phyloP scores from a whole-genome alignment of 2,113 vertebrate genomes.

The Odobenus rosmarus region DNA sequence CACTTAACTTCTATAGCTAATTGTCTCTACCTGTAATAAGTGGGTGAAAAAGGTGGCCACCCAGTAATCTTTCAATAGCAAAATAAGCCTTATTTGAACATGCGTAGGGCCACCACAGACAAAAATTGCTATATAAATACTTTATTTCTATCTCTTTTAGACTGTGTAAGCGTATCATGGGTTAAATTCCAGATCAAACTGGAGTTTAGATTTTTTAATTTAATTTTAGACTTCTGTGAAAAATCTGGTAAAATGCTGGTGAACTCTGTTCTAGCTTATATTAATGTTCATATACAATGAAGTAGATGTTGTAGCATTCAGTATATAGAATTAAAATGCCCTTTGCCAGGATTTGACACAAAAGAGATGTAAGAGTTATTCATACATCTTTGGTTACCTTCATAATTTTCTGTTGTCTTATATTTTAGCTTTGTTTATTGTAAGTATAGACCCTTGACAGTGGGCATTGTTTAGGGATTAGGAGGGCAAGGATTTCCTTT shows the following conservation, averaged over 20 bases:
- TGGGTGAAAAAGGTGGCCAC: not conserved
- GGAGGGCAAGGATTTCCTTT: constrained; percentile 20
- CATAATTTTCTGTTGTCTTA: constrained; percentile 15
- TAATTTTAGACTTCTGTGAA: constrained; percentile 22
- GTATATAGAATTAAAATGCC: not conserved
- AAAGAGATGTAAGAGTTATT: not conserved
- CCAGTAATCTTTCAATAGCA: constrained; percentile 51
- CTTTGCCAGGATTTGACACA: not conserved
- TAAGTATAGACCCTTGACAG: not conserved
- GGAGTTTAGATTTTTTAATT: not conserved
- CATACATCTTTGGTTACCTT: constrained; percentile 1
- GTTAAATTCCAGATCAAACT: constrained; percentile 41
- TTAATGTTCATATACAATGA: constrained; percentile 21
- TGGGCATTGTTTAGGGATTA: not conserved
- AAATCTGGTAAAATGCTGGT: not conserved
- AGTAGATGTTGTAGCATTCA: not conserved
- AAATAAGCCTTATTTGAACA: constrained; percentile 45
- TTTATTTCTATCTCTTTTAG: constrained; percentile 50
- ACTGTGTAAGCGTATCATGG: not conserved
- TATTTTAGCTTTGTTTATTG: constrained; percentile 25
- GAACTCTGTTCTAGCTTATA: not conserved
- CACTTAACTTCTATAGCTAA: constrained; percentile 49
- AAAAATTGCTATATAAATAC: constrained; percentile 31
- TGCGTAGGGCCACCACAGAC: constrained; percentile 27
- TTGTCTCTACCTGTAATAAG: constrained; percentile 60